Evolutionary conservation across 2,113 vertebrate species (phyloP).

Genomic region (Chaetura pelagica): DNA sequence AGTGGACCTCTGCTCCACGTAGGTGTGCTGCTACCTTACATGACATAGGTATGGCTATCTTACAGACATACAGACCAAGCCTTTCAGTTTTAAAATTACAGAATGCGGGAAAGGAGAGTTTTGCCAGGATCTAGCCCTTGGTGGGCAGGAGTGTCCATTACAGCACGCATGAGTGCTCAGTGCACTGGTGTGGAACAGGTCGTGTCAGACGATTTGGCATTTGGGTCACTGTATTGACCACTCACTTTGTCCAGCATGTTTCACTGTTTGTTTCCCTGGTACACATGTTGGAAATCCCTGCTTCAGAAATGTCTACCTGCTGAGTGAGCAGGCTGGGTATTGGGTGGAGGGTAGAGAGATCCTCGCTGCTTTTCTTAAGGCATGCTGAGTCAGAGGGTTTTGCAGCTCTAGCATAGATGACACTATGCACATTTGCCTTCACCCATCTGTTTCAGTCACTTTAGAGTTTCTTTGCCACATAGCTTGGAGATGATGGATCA

Average conservation of each 20-base stretch:
- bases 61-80: neutral
- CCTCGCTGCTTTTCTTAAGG: neutral
- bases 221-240: neutral
- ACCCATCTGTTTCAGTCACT: neutral
- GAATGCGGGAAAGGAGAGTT: neutral
- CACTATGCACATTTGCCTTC: neutral
- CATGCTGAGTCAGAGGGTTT: rapidly evolving
- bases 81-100: neutral
- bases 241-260: neutral
- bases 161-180: neutral
- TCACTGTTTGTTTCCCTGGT: neutral
- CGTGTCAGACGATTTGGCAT: neutral
- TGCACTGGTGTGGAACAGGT: neutral
- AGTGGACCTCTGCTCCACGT: neutral
- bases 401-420: neutral
- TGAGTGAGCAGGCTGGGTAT: neutral
- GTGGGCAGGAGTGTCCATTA: neutral
- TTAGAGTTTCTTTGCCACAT: neutral
- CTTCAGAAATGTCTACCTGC: neutral
- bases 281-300: neutral
- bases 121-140: neutral
- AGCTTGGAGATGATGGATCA: neutral
- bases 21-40: neutral
- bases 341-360: neutral
- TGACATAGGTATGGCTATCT: neutral